Percentiles rank a stretch among this genome's conserved stretches.
These are phyloP conservation scores for Antheraea assamensis DNA, from an alignment of 2,888 invertebrate genomes.

Conservation along the genomic window DNA sequence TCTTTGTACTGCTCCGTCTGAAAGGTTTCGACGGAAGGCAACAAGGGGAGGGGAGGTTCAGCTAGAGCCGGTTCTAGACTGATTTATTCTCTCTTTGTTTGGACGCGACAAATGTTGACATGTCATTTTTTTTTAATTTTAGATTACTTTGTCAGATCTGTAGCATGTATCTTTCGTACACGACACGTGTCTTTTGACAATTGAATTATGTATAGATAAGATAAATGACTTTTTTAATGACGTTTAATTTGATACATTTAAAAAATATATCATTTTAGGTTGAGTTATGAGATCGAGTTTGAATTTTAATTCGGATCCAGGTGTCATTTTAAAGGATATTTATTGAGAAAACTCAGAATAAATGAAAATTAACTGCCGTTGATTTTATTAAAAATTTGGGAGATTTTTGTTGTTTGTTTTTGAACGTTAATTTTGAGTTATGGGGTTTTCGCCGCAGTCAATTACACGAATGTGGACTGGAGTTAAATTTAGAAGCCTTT, in stretches of 20 bases:
- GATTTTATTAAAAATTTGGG: background rate
- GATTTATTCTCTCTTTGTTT: conserved; percentile 81
- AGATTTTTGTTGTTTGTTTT: background rate
- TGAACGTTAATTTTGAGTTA: background rate
- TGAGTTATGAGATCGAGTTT: background rate
- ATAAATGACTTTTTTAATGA: conserved; percentile 24
- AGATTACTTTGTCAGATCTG: conserved; percentile 31
- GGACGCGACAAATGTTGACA: conserved; percentile 72
- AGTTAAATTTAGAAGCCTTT: background rate
- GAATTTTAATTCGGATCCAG: background rate
- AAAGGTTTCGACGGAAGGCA: conserved; percentile 36
- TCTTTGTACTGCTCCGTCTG: conserved; percentile 62
- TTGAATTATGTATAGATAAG: conserved; percentile 27
- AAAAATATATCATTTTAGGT: background rate
- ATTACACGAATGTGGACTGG: background rate
- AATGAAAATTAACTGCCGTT: background rate
- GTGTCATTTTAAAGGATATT: background rate
- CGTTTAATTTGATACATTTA: background rate
- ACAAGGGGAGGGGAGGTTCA: conserved; percentile 49
- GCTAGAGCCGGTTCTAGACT: conserved; percentile 47
- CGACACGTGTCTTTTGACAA: conserved; percentile 37
- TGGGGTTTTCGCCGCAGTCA: background rate
- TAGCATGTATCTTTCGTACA: conserved; percentile 14
- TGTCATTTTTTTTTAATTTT: conserved; percentile 57
- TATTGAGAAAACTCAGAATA: background rate